phyloP scores from a whole-genome alignment of 2,888 invertebrate species.

The Platycheirus albimanus region DNA sequence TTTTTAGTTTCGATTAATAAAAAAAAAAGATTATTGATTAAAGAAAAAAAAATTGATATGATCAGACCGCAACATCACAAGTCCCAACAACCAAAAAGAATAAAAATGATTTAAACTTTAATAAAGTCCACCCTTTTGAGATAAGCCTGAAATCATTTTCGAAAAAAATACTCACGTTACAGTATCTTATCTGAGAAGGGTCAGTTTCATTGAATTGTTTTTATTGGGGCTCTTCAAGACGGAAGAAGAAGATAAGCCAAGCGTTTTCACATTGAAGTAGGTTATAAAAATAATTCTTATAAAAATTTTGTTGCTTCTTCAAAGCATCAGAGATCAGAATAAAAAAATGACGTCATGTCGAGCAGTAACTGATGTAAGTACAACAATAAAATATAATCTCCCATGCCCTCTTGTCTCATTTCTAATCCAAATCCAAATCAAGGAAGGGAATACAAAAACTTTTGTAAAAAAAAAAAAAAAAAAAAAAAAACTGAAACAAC shows the following conservation, averaged over 20 bases:
- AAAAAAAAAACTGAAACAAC: slow-evolving; percentile 1
- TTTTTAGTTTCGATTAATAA: too few species aligned
- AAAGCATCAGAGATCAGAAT: background rate
- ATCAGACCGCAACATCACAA: too few species aligned
- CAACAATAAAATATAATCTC: slow-evolving; percentile 23
- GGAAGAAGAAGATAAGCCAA: slow-evolving; percentile 47
- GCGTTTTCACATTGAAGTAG: slow-evolving; percentile 54
- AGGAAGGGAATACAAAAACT: slow-evolving; percentile 17
- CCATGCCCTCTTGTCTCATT: slow-evolving; percentile 9
- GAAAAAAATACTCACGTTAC: too few species aligned
- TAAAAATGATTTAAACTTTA: too few species aligned
- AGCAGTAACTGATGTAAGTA: slow-evolving; percentile 12
- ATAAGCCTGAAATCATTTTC: too few species aligned
- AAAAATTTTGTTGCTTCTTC: slow-evolving; percentile 24
- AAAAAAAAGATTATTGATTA: too few species aligned
- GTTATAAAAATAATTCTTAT: slow-evolving; percentile 43
- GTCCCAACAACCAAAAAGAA: too few species aligned
- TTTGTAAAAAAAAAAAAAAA: background rate
- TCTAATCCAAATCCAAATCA: slow-evolving; percentile 25
- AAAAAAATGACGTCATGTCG: slow-evolving; percentile 51
- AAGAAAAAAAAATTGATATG: too few species aligned
- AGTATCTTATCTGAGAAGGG: too few species aligned
- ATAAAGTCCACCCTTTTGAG: too few species aligned
- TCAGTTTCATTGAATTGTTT: too few species aligned
- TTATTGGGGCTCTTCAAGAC: background rate